Base-by-base conservation (phyloP, 64 coral and sea anemone genomes). In the Catalaphyllia jardinei region DNA sequence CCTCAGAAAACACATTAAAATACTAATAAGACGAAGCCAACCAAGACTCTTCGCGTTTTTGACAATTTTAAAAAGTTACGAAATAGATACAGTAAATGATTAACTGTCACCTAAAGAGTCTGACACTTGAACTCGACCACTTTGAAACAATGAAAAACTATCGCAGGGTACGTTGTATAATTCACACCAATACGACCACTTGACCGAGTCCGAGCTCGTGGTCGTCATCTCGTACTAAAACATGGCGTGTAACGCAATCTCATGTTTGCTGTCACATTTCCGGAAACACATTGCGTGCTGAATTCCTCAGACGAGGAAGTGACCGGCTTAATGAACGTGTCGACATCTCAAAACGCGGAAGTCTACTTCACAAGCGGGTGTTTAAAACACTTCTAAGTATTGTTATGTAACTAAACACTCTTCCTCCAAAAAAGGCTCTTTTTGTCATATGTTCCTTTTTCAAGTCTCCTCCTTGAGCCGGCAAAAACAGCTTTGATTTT, bases 31-130 rank as follows among this genome's bases (percentile, higher is more conserved):
- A 69, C 8, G 65, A 8, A 69, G 10, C 9, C 2, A 46, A 3
- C 30, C 11, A 62, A 20, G 79, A 81, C 27, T 10, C 31, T 42
- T 24, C 12, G 67, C 60, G 20, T 30, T 39, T 20, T 1, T 20
- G 61, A 19, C 16, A 83, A 9, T 24, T 4, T 20, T 19, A 77
- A 42, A 77, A 49, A n/a, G 38, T 18, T 24, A 76, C 74, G 33
- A 77, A 77, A 64, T n/a, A 46, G 20, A 67, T 83, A 83, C 80
- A 83, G 62, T 83, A 67, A 64, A 22, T 67, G 60, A 83, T 83
- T 29, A 49, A 65, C 17, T 35, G 12, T 67, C 62, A 9, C 1
- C 16, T 67, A 61, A 24, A 83, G 80, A 83, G 30, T 27, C 35
- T 77, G 24, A n/a, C 74, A 50, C 74, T 46, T 77, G 31, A 76